A percentile compares a stretch with the other conserved stretches of the same genome.
phyloP scores from a whole-genome alignment of 2,888 invertebrate genomes.

The Adelphocoris suturalis region DNA sequence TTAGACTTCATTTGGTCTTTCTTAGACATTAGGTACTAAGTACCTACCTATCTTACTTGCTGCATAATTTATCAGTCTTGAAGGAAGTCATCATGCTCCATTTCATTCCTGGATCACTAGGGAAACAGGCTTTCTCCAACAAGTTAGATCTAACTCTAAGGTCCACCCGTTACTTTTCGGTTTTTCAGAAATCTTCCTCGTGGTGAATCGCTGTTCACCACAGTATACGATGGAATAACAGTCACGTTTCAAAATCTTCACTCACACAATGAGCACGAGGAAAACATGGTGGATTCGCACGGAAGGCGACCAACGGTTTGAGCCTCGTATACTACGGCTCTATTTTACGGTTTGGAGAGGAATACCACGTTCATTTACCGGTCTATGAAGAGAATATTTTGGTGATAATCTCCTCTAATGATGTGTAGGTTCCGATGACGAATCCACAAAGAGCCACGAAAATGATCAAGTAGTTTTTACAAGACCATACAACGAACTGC shows the following conservation, averaged over 20 bases:
- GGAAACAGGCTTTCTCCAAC: not conserved
- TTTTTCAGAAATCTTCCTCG: not conserved
- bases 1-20: not conserved
- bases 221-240: not conserved
- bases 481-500: slow-evolving; percentile 76
- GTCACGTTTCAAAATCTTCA: not conserved
- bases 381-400: slow-evolving; percentile 79
- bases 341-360: not conserved
- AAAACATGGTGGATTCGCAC: not conserved
- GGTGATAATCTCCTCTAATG: slow-evolving; percentile 83
- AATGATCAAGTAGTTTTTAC: slow-evolving; percentile 79
- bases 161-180: not conserved
- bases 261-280: not conserved
- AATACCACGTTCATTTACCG: slow-evolving; percentile 27
- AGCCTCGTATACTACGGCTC: not conserved
- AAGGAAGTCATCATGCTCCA: not conserved
- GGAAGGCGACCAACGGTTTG: not conserved
- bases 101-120: not conserved
- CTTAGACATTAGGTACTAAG: not conserved
- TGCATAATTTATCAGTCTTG: not conserved
- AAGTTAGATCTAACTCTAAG: not conserved
- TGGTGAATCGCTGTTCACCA: not conserved
- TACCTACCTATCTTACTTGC: not conserved
- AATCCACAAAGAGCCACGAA: slow-evolving; percentile 85
- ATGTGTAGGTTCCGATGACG: slow-evolving; percentile 85